Evolutionary conservation across 2,797 vertebrate species (phyloP).

Genomic region (Hydrophis major): DNA sequence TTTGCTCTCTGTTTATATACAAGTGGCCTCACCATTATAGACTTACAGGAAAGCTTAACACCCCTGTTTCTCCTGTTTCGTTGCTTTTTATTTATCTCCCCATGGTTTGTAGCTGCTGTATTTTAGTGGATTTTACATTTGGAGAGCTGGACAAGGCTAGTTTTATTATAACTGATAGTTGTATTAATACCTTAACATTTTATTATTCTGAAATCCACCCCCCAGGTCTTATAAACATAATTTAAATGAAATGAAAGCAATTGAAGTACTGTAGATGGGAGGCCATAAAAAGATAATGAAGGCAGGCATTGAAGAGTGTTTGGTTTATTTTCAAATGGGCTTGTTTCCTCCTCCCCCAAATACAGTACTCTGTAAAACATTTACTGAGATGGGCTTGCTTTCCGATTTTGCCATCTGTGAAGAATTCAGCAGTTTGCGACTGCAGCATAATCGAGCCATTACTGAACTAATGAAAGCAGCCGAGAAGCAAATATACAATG

Average conservation of each 20-base stretch:
- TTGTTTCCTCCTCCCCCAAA: neutral
- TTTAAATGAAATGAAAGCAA: neutral
- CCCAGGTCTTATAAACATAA: neutral
- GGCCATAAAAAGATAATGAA: neutral
- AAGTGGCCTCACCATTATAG: neutral
- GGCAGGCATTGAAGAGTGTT: neutral
- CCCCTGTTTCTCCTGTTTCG: neutral
- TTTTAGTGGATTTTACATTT: neutral
- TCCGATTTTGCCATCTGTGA: constrained; percentile 91
- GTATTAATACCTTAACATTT: neutral
- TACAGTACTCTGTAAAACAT: constrained; percentile 82
- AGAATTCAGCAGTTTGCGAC: constrained; percentile 91
- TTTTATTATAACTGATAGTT: neutral
- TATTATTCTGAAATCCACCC: neutral
- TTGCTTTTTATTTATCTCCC: neutral
- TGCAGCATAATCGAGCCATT: constrained; percentile 93
- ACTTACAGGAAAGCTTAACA: neutral
- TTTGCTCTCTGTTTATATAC: neutral
- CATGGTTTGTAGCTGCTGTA: neutral
- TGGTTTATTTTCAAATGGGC: constrained; percentile 26
- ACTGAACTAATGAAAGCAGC: constrained; percentile 88
- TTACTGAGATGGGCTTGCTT: constrained; percentile 88
- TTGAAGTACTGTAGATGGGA: too few species aligned
- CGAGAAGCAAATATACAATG: constrained; percentile 68
- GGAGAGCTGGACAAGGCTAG: neutral